Evolutionary conservation across 2,888 invertebrate genomes (phyloP).

Genomic region (Phaedon cochleariae): DNA sequence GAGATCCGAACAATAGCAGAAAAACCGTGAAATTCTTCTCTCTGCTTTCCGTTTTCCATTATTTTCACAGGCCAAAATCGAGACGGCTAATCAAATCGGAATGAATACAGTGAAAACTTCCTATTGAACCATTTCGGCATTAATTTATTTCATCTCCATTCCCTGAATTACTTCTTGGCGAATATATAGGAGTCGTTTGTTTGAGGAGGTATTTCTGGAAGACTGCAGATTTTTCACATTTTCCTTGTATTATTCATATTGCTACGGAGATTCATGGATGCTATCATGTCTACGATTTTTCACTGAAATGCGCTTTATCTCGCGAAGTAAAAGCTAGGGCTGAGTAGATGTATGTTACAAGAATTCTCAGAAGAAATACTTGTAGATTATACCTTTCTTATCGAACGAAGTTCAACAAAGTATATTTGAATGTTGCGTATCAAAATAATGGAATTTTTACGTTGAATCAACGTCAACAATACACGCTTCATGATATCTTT

Average conservation of each 20-base stretch:
- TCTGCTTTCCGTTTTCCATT: background rate
- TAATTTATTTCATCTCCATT: slow-evolving; percentile 7
- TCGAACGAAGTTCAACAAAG: too few relatives aligned
- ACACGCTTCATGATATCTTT: too few relatives aligned
- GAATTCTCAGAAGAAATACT: too few relatives aligned
- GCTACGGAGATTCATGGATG: slow-evolving; percentile 25
- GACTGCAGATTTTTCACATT: slow-evolving; percentile 15
- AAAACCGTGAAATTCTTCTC: background rate
- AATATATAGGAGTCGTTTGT: slow-evolving; percentile 2
- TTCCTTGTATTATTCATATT: slow-evolving; percentile 21
- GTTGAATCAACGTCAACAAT: too few relatives aligned
- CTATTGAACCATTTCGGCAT: background rate
- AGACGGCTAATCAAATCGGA: slow-evolving; percentile 4
- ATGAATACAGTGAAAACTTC: slow-evolving; percentile 14
- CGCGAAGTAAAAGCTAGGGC: too few relatives aligned
- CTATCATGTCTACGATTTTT: slow-evolving; percentile 16
- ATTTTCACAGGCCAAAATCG: background rate
- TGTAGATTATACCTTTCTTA: too few relatives aligned
- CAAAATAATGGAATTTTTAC: too few relatives aligned
- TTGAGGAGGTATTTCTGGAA: background rate
- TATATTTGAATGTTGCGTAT: too few relatives aligned
- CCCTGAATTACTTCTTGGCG: slow-evolving; percentile 4
- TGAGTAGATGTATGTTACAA: too few relatives aligned
- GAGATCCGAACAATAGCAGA: background rate
- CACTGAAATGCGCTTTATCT: slow-evolving; percentile 3